Evolutionary conservation across 2,888 invertebrate genomes (phyloP), one percentile per base, ranked within the genome.

Genomic region (Drosophila paranaensis): DNA sequence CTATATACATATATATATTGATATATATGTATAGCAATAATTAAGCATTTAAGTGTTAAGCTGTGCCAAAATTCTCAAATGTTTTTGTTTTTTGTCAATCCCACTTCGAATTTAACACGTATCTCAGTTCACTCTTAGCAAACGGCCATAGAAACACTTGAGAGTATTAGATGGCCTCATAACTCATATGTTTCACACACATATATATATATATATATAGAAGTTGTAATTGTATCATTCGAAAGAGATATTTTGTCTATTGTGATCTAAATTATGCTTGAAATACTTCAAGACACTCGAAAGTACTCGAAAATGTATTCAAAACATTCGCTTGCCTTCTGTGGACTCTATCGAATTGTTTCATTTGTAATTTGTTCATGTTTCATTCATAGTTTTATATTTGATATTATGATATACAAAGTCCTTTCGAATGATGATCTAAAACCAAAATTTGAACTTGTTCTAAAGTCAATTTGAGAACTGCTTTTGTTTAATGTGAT

Each of bases 31-130:
- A 27, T 42, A 16, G 35, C 43, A 20, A 37, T 50, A 40, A 30
- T 30, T 73, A 64, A 69, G 66, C 63, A 56, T 69, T 60, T 61
- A 60, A 71, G 69, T 71, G 71, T 77, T 77, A 83, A 86, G 81
- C 61, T 87, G 81, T 83, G 83, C 81, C 86, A 82, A 88, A 88
- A 82, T 72, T 66, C 55, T 67, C 69, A 53, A 71, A 71, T 77
- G 73, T 76, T 76, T n/a, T 30, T 30, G 11, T 25, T 46, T 33
- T 27, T 8, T 46, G 3, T 48, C 48, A 51, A 39, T 27, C 3
- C 33, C 8, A 54, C 46, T 69, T 46, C 74, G 53, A 67, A 66
- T 73, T 73, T 72, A 60, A 35, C 40, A 33, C 53, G 35, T 30
- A 56, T 71, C 55, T 63, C 60, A 58, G 58, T 74, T 68, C 53